Percentiles rank a stretch among this genome's conserved stretches.
Evolutionary conservation across 2,888 invertebrate genomes (phyloP).

Genomic region (Hydraecia micacea): DNA sequence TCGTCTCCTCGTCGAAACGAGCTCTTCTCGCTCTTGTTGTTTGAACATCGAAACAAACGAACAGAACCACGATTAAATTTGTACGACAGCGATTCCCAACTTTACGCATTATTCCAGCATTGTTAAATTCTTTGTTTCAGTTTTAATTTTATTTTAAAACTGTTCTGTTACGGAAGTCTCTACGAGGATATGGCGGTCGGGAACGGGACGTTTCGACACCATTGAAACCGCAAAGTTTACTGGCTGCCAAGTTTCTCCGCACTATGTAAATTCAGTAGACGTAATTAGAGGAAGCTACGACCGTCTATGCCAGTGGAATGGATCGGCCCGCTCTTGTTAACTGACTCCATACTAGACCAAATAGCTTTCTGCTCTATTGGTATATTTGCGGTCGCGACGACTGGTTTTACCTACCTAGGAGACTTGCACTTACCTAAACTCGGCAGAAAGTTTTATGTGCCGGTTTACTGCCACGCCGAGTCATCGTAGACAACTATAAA

Average conservation of each 20-base stretch:
- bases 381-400: slow-evolving; percentile 68
- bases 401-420: slow-evolving; percentile 52
- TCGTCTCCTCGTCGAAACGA: slow-evolving; percentile 79
- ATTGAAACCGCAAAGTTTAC: slow-evolving; percentile 76
- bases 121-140: slow-evolving; percentile 56
- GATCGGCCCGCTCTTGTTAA: slow-evolving; percentile 75
- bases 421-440: slow-evolving; percentile 65
- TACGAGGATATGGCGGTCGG: slow-evolving; percentile 65
- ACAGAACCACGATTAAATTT: slow-evolving; percentile 81
- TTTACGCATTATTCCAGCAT: slow-evolving; percentile 64
- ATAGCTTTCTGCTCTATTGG: slow-evolving; percentile 73
- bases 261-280: slow-evolving; percentile 81
- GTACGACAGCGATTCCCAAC: slow-evolving; percentile 69
- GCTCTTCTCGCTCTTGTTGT: slow-evolving; percentile 83
- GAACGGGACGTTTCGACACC: slow-evolving; percentile 73
- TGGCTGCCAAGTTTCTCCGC: slow-evolving; percentile 81
- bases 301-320: slow-evolving; percentile 77
- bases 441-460: slow-evolving; percentile 80
- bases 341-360: slow-evolving; percentile 73
- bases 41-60: slow-evolving; percentile 85
- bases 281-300: slow-evolving; percentile 82
- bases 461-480: slow-evolving; percentile 80
- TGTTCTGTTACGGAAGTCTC: slow-evolving; percentile 60
- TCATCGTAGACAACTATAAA: slow-evolving; percentile 83
- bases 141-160: slow-evolving; percentile 66